Evolutionary conservation across 2,113 vertebrate genomes (phyloP), one percentile per base, ranked within the genome.

Genomic region (Cercocebus atys): DNA sequence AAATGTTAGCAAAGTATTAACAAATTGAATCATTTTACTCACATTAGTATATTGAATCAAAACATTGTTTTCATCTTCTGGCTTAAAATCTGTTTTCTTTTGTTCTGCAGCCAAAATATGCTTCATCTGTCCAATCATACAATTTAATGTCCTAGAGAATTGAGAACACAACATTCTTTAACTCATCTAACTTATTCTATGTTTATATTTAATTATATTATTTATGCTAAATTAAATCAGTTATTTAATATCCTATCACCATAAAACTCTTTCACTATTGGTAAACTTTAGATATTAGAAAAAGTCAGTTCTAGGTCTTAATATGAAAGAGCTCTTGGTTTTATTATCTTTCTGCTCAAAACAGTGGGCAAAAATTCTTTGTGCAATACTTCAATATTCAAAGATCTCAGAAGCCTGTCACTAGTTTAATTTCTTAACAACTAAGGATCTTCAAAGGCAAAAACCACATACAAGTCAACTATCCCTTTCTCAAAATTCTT

Each of bases 91-190:
- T 0, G 99, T 99, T 99, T 99, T 99, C 99, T 99, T 99, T 97
- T 99, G 99, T 98, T 99, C 99, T 70, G 99, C 99, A 94, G 99
- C 97, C 98, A 99, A 98, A 97, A 99, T 99, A 97, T 99, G 99
- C 98, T 99, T 99, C 99, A 99, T 99, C 96, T 99, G 99, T 47
- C 99, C 99, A 97, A 99, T 99, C 99, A 99, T 99, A 98, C 99
- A 99, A 98, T 99, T 99, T 98, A 99, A 98, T n/a, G 99, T 99
- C 99, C 99, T 99, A 98, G 88, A 98, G 97, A 98, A 95, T 97
- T 68, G 96, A 95, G 98, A 97, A 96, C 2, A 96, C 4, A 94
- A 80, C 73, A 55, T 45, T 64, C 78, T 79, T 75, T 96, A 80
- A 88, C 61, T 16, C 18, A 45, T 40, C 85, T 85, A 94, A 66